Conservation (phyloP, 2,888 invertebrate species). For the Sinopyrophorus schimmeli region DNA sequence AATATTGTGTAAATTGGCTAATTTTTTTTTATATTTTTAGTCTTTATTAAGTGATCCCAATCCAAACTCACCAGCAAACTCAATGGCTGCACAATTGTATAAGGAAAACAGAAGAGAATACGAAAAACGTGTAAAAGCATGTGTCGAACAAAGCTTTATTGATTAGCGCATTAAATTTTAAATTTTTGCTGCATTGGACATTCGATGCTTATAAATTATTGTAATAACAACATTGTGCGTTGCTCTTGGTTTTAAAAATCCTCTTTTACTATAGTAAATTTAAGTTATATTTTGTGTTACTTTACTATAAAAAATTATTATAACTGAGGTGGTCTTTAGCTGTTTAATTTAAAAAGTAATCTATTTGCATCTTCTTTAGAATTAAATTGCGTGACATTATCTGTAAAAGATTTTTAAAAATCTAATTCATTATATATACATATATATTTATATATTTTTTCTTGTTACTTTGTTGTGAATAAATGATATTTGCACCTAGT, state of each 20-base stretch:
- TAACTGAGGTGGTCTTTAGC: slow-evolving; percentile 1
- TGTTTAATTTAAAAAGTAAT: slow-evolving; percentile 1
- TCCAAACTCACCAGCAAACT: slow-evolving; percentile 99
- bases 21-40: slow-evolving; percentile 65
- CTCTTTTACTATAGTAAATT: slow-evolving; percentile 27
- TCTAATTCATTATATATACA: not conserved
- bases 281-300: slow-evolving; percentile 26
- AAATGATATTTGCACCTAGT: too few relatives aligned
- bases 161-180: slow-evolving; percentile 64
- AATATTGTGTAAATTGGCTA: too few relatives aligned
- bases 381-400: slow-evolving; percentile 5
- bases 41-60: slow-evolving; percentile 99
- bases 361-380: slow-evolving; percentile 3
- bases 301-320: slow-evolving; percentile 12
- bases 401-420: slow-evolving; percentile 13
- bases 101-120: slow-evolving; percentile 99
- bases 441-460: slow-evolving; percentile 1
- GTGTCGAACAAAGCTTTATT: slow-evolving; percentile 99
- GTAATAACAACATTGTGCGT: slow-evolving; percentile 27
- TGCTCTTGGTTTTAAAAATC: slow-evolving; percentile 17
- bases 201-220: slow-evolving; percentile 29
- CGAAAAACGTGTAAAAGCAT: slow-evolving; percentile 98
- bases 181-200: slow-evolving; percentile 26
- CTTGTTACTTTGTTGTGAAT: slow-evolving; percentile 13
- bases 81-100: slow-evolving; percentile 98